A percentile compares a stretch with the other conserved stretches of the same genome.
These are phyloP conservation scores for Lasioglossum pauxillum DNA, from an alignment of 2,888 invertebrate genomes.

Conservation along the genomic window DNA sequence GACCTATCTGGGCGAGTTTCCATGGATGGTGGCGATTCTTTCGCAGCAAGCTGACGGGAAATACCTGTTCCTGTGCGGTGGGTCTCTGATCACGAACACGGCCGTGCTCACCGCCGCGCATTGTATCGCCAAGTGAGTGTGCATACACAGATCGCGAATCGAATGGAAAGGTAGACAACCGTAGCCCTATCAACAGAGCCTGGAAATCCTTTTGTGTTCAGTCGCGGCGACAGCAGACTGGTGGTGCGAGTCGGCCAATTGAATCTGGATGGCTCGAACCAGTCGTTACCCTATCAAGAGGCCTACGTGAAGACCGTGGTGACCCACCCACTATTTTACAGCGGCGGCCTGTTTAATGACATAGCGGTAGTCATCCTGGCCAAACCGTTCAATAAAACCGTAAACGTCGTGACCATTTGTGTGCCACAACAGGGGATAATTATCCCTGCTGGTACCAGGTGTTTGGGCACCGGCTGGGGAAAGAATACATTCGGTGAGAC, in stretches of 20 bases:
- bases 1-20: constrained; percentile 91
- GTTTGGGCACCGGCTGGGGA: constrained; percentile 91
- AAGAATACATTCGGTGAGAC: constrained; percentile 88
- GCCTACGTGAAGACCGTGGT: constrained; percentile 86
- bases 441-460: constrained; percentile 85
- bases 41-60: constrained; percentile 85
- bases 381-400: constrained; percentile 86
- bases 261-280: constrained; percentile 90
- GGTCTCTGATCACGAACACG: constrained; percentile 90
- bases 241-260: constrained; percentile 91
- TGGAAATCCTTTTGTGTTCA: constrained; percentile 19
- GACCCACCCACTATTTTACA: constrained; percentile 88
- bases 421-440: constrained; percentile 86
- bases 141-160: neutral
- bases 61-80: constrained; percentile 90
- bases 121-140: constrained; percentile 86
- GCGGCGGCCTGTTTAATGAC: constrained; percentile 90
- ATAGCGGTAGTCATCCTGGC: constrained; percentile 90
- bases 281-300: constrained; percentile 89
- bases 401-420: constrained; percentile 90
- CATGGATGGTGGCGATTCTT: constrained; percentile 92
- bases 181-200: neutral
- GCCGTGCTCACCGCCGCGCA: constrained; percentile 94
- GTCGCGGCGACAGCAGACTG: constrained; percentile 79
- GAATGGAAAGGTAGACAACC: neutral